These are phyloP conservation scores for Rhagium mordax DNA, from an alignment of 2,888 invertebrate genomes.

Conservation along the genomic window DNA sequence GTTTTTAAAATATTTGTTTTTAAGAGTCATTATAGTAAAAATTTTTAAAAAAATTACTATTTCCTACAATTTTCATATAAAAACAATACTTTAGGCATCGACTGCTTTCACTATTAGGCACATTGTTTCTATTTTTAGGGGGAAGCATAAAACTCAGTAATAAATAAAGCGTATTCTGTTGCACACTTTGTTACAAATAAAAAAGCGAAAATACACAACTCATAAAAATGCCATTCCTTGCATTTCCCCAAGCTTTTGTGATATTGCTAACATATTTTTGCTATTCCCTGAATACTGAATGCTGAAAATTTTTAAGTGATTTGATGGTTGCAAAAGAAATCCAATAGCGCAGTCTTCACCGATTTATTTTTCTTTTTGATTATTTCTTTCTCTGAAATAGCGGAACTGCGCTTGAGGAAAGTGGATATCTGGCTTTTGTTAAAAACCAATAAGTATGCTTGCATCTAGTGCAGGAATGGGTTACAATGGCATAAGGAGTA, in stretches of 20 bases:
- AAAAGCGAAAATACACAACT: neutral
- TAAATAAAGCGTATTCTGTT: neutral
- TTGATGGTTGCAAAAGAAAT: neutral
- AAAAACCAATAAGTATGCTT: constrained; percentile 2
- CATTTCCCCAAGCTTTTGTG: constrained; percentile 6
- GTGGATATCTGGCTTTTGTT: constrained; percentile 11
- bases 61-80: neutral
- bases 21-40: too few species aligned
- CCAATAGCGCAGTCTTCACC: neutral
- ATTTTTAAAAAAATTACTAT: neutral
- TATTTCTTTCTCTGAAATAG: constrained; percentile 2
- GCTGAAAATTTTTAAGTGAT: constrained; percentile 8
- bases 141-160: neutral
- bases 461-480: neutral
- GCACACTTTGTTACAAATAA: neutral
- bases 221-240: neutral
- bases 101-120: too few species aligned
- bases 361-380: neutral
- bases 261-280: neutral
- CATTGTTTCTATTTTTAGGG: neutral
- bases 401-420: neutral
- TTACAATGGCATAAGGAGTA: neutral
- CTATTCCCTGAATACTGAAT: constrained; percentile 18
- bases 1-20: too few species aligned
- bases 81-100: too few species aligned